Base-by-base conservation (phyloP, 2,797 vertebrate species). In the Rhinichthys osculus region DNA sequence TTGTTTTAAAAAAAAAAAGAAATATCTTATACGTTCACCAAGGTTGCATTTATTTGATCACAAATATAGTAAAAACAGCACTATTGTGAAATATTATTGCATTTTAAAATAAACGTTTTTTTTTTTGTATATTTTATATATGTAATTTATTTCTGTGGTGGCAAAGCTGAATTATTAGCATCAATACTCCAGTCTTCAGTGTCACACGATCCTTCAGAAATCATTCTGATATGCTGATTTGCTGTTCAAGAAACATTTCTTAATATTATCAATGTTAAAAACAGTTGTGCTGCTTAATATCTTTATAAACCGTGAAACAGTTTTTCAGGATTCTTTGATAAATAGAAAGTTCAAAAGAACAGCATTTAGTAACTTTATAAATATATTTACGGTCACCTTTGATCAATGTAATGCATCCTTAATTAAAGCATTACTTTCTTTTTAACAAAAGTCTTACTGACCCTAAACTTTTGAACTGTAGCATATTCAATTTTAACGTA, bases 381-480 rank as follows among this genome's bases (percentile, higher is more conserved):
- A 50, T 33, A 14, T 40, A 3, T 70, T 70, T 40, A 19, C 8
- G 10, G 52, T 59, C 7, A 38, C 21, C 14, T 57, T 38, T 59
- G 23, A 40, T 59, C 13, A 27, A 59, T 78, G 21, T n/a, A n/a
- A 66, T 57, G 21, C 33, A 16, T 59, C 21, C 54, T 62, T 17
- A 59, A n/a, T 59, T 17, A 77, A 59, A 40, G 0, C 7, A 40
- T 78, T 23, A 21, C 17, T 40, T 59, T 59, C 6, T 23, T 42
- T 19, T 5, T 14, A 44, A 72, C 44, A 54, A 59, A 62, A 13
- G 5, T 57, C 14, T 40, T 59, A 78, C 52, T 78, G 76, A 78
- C 35, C 54, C 52, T 23, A 59, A 57, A 78, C 52, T 40, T 78
- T 78, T 78, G 35, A 78, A 78, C 38, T 71, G 86, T 27, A 50